These are phyloP conservation scores for Sebastes minor DNA, from an alignment of 2,797 vertebrate genomes.

Conservation along the genomic window DNA sequence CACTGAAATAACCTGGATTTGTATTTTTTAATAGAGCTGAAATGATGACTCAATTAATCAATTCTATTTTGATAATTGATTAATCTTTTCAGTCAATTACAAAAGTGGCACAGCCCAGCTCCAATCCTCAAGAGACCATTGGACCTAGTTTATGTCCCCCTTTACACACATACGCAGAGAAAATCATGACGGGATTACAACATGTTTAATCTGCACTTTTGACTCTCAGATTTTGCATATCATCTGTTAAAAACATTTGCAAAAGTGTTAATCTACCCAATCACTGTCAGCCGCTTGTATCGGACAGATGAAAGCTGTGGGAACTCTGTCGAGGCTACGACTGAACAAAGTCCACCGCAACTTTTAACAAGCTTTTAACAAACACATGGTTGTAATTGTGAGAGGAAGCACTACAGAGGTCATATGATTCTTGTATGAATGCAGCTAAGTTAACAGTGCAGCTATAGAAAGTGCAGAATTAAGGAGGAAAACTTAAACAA, in stretches of 20 bases:
- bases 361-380: constrained; percentile 40
- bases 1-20: background rate
- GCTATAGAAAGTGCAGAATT: background rate
- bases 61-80: background rate
- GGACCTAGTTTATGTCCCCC: constrained; percentile 59
- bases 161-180: constrained; percentile 19
- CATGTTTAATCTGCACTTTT: background rate
- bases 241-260: constrained; percentile 3
- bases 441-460: constrained; percentile 2
- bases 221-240: background rate
- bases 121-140: constrained; percentile 35
- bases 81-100: constrained; percentile 28
- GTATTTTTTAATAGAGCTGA: background rate
- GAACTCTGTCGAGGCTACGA: constrained; percentile 43
- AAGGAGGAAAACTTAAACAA: background rate
- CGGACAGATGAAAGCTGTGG: constrained; percentile 31
- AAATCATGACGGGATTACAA: background rate
- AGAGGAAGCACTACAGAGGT: constrained; percentile 42
- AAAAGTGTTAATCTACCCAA: constrained; percentile 1
- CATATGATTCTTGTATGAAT: constrained; percentile 22
- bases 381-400: constrained; percentile 38
- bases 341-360: constrained; percentile 44
- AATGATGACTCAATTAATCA: background rate
- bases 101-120: constrained; percentile 60
- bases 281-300: constrained; percentile 29